Conservation (phyloP, 2,888 invertebrate species). For the Tricholauxania praeusta region DNA sequence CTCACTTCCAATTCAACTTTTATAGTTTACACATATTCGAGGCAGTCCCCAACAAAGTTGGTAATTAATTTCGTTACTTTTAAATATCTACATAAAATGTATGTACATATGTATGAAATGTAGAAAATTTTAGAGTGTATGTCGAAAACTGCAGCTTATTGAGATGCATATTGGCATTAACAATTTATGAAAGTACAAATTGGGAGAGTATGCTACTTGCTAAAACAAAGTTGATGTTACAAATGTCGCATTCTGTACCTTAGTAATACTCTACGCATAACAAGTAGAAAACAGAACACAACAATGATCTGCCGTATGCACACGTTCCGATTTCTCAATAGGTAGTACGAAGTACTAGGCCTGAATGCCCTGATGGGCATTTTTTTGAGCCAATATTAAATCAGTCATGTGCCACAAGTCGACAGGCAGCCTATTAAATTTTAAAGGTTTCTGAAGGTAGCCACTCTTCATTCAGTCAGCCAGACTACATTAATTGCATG, state of each 20-base stretch:
- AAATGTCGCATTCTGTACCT: no score
- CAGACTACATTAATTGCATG: constrained; percentile 30
- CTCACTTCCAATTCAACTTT: neutral
- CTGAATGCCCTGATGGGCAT: constrained; percentile 28
- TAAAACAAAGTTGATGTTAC: no score
- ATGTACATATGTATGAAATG: neutral
- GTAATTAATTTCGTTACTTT: neutral
- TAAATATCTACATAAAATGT: neutral
- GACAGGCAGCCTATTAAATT: constrained; percentile 27
- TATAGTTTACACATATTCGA: neutral
- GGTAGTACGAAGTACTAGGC: neutral
- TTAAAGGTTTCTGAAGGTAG: constrained; percentile 7
- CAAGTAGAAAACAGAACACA: neutral
- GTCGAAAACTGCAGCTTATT: neutral
- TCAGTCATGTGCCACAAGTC: constrained; percentile 48
- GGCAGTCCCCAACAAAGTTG: neutral
- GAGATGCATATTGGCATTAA: neutral
- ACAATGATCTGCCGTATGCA: neutral
- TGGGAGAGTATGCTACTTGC: no score
- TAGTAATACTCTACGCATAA: no score
- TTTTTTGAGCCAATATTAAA: constrained; percentile 48
- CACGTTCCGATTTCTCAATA: neutral
- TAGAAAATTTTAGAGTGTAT: neutral
- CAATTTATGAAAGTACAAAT: neutral
- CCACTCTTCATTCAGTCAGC: no score